Evolutionary conservation across 2,888 invertebrate genomes (phyloP).

Genomic region (Flexamia atlantica): DNA sequence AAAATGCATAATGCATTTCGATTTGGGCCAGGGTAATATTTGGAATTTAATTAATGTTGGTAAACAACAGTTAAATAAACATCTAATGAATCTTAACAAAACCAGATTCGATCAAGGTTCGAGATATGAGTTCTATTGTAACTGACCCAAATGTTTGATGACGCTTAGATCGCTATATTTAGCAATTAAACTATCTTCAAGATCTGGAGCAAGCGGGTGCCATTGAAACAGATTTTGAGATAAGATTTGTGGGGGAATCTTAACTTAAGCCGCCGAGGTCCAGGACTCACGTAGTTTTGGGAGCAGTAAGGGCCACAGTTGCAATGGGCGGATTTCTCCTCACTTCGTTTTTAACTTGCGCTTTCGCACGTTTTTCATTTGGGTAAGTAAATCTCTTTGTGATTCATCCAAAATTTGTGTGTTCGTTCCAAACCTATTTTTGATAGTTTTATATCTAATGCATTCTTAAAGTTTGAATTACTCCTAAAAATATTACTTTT

Average conservation of each 20-base stretch:
- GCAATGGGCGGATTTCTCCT: neutral
- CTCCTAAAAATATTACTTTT: too few relatives aligned
- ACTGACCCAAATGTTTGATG: constrained; percentile 6
- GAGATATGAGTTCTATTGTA: neutral
- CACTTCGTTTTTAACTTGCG: neutral
- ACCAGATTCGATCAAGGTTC: neutral
- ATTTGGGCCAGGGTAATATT: neutral
- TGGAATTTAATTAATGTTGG: neutral
- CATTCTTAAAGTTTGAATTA: too few relatives aligned
- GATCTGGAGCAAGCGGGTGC: constrained; percentile 13
- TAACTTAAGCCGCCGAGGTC: neutral
- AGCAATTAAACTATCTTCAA: constrained; percentile 4
- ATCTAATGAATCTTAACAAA: neutral
- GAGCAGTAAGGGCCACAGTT: neutral
- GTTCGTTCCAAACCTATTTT: too few relatives aligned
- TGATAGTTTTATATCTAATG: too few relatives aligned
- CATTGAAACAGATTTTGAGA: constrained; percentile 18
- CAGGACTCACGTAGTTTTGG: neutral
- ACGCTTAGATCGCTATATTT: neutral
- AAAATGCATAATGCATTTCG: neutral
- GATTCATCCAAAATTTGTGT: too few relatives aligned
- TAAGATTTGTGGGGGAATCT: neutral
- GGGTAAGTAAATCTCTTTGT: neutral
- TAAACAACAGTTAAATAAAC: constrained; percentile 9
- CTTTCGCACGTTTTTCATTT: neutral